These are phyloP conservation scores for Phoxinus phoxinus DNA, from an alignment of 2,113 vertebrate species.

Conservation along the genomic window DNA sequence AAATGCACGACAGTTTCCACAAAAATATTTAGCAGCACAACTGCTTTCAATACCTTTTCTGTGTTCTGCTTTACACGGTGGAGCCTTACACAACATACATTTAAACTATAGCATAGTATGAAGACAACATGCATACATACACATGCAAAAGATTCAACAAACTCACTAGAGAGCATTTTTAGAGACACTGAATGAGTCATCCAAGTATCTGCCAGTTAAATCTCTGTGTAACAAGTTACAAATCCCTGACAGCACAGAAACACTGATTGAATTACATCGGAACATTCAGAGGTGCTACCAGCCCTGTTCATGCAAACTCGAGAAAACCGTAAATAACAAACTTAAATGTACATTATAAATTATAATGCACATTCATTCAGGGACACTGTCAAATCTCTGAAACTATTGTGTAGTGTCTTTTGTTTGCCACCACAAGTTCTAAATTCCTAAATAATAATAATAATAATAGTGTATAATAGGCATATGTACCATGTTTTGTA, in stretches of 20 bases:
- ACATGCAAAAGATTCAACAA: constrained; percentile 22
- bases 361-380: not conserved
- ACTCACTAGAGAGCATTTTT: constrained; percentile 26
- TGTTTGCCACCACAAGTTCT: not conserved
- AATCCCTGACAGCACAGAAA: constrained; percentile 78
- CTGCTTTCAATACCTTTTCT: not conserved
- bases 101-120: constrained; percentile 16
- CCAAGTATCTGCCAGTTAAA: constrained; percentile 73
- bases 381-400: too few species aligned
- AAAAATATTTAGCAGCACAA: not conserved
- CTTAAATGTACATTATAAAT: not conserved
- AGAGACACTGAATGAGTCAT: constrained; percentile 66
- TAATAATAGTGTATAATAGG: not conserved
- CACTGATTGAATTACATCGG: constrained; percentile 78
- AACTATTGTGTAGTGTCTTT: not conserved
- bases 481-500: not conserved
- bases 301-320: constrained; percentile 39
- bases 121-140: constrained; percentile 58
- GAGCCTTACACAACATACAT: constrained; percentile 47
- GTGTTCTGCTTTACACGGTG: constrained; percentile 38
- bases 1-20: not conserved
- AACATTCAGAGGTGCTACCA: constrained; percentile 74
- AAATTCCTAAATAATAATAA: not conserved
- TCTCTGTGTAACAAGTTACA: constrained; percentile 77
- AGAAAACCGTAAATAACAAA: not conserved